phyloP scores from a whole-genome alignment of 2,797 vertebrate species.

The Prionace glauca region DNA sequence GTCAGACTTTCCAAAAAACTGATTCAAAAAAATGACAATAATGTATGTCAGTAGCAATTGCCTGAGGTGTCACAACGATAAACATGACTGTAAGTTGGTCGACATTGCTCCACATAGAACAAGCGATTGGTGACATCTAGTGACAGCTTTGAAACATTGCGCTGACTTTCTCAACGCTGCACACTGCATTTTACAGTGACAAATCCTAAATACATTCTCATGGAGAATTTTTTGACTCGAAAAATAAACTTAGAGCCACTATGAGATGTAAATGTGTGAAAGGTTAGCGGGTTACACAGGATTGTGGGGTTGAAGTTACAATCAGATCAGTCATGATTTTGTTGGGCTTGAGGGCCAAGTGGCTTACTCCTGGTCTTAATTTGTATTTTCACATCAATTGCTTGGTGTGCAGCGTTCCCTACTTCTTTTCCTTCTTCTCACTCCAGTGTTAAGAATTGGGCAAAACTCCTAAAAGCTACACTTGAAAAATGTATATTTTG shows the following conservation, averaged over 20 bases:
- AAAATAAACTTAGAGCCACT: background rate
- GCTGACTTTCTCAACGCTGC: too few species aligned
- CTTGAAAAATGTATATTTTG: background rate
- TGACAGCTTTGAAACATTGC: background rate
- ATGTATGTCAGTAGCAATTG: background rate
- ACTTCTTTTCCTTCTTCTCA: too few species aligned
- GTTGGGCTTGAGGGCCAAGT: too few species aligned
- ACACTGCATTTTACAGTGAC: background rate
- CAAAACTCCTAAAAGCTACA: background rate
- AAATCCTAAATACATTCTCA: background rate
- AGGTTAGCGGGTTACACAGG: background rate
- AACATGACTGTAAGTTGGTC: background rate
- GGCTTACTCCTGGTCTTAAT: too few species aligned
- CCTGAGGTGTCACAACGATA: background rate
- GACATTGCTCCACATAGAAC: background rate
- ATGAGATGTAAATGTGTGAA: background rate
- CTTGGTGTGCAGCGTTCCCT: background rate
- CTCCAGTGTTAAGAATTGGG: background rate
- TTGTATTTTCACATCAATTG: background rate
- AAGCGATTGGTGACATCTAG: slow-evolving; percentile 20
- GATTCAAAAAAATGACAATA: background rate
- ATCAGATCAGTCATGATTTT: too few species aligned
- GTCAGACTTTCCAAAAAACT: background rate
- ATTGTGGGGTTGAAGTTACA: too few species aligned
- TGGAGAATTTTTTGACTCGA: background rate